These are phyloP conservation scores for Aspidiotus rigidus DNA, from an alignment of 2,888 invertebrate species.

Conservation along the genomic window DNA sequence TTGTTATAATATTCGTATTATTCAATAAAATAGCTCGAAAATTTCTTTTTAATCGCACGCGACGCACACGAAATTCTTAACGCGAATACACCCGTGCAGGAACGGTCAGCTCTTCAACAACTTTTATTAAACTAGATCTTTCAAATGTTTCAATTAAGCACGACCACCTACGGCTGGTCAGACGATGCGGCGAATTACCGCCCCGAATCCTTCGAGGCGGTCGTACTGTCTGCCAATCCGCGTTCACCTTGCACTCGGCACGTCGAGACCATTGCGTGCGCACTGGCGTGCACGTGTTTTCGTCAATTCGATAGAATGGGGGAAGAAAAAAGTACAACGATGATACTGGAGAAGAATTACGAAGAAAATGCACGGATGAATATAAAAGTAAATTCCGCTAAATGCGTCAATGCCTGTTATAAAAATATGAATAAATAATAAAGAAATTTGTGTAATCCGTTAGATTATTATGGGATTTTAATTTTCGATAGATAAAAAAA, in stretches of 20 bases:
- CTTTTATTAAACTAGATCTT: constrained; percentile 31
- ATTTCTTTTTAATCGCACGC: background rate
- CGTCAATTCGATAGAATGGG: background rate
- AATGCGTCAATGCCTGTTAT: too few species aligned
- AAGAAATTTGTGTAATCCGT: too few species aligned
- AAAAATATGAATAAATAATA: too few species aligned
- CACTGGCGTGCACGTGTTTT: constrained; percentile 12
- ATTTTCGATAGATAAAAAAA: too few species aligned
- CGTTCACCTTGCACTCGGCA: background rate
- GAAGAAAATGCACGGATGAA: too few species aligned
- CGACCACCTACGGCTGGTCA: constrained; percentile 22
- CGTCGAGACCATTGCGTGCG: constrained; percentile 13
- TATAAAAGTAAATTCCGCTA: too few species aligned
- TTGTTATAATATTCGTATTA: too few species aligned
- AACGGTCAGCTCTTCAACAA: constrained; percentile 26
- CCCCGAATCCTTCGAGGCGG: constrained; percentile 13
- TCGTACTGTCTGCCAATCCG: constrained; percentile 5
- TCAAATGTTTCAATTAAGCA: constrained; percentile 25
- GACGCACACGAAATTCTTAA: constrained; percentile 2
- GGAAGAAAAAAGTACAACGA: too few species aligned
- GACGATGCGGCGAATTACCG: constrained; percentile 11
- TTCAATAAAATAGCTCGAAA: background rate
- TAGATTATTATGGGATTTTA: too few species aligned
- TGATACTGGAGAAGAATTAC: too few species aligned
- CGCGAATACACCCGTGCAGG: constrained; percentile 7